phyloP scores from a whole-genome alignment of 2,797 vertebrate species.

The Heterohyrax brucei region DNA sequence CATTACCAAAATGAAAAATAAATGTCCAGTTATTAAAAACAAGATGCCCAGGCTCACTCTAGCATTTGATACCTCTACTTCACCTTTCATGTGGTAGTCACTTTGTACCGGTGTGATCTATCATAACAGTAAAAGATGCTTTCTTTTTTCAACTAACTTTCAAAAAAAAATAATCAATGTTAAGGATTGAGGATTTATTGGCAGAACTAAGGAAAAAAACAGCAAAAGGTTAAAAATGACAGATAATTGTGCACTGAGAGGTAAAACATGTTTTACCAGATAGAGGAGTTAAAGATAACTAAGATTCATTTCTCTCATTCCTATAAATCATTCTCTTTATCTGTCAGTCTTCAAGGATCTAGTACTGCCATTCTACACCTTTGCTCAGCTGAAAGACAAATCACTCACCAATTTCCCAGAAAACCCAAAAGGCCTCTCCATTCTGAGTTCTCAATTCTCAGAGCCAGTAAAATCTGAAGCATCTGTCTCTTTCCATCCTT shows the following conservation, averaged over 20 bases:
- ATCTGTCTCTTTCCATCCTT: constrained; percentile 34
- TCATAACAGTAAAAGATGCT: constrained; percentile 35
- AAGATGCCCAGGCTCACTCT: neutral
- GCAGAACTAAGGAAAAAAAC: constrained; percentile 28
- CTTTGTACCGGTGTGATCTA: constrained; percentile 40
- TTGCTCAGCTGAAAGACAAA: constrained; percentile 66
- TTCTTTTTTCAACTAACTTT: constrained; percentile 10
- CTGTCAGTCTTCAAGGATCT: constrained; percentile 66
- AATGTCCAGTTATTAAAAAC: constrained; percentile 63
- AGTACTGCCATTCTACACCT: constrained; percentile 50
- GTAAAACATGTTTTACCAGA: constrained; percentile 70
- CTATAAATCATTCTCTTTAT: constrained; percentile 72
- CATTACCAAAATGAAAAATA: constrained; percentile 77
- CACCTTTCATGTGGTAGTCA: constrained; percentile 20
- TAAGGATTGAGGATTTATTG: neutral
- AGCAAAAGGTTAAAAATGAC: constrained; percentile 68
- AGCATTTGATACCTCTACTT: constrained; percentile 69
- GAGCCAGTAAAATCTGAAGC: constrained; percentile 63
- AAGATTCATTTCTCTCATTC: constrained; percentile 7
- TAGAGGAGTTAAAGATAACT: constrained; percentile 64
- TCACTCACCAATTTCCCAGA: constrained; percentile 42
- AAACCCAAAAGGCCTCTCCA: constrained; percentile 52
- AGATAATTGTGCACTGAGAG: constrained; percentile 45
- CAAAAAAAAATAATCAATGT: neutral
- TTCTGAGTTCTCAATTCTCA: constrained; percentile 67